These are phyloP conservation scores for Promerops cafer DNA, from an alignment of 2,113 vertebrate genomes.

Conservation along the genomic window DNA sequence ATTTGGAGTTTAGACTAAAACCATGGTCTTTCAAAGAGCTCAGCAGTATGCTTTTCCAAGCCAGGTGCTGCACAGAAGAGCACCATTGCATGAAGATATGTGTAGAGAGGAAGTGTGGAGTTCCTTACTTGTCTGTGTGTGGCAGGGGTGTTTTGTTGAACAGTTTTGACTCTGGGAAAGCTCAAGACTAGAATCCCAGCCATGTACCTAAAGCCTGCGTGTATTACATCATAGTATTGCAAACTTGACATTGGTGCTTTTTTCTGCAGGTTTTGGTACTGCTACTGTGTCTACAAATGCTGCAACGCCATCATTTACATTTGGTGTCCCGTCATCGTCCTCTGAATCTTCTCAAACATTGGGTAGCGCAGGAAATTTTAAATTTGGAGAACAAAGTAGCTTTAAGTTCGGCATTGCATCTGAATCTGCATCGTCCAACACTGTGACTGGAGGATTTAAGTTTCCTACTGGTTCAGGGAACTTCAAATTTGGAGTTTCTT, in stretches of 20 bases:
- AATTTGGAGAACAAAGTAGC: slow-evolving; percentile 78
- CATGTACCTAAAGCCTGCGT: background rate
- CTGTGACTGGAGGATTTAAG: slow-evolving; percentile 65
- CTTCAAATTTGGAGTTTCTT: slow-evolving; percentile 74
- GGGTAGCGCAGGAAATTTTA: slow-evolving; percentile 73
- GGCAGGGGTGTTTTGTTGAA: background rate
- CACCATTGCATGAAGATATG: background rate
- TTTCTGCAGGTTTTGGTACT: slow-evolving; percentile 69
- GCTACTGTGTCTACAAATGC: slow-evolving; percentile 52
- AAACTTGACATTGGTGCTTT: background rate
- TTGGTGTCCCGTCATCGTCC: slow-evolving; percentile 69
- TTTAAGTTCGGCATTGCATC: slow-evolving; percentile 72
- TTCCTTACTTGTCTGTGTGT: background rate
- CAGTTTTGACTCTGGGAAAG: background rate
- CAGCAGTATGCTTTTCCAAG: background rate
- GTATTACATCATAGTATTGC: background rate
- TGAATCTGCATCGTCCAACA: slow-evolving; percentile 60
- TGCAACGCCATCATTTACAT: slow-evolving; percentile 69
- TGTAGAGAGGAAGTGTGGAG: background rate
- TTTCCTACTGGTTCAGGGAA: slow-evolving; percentile 62
- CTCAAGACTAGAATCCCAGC: background rate
- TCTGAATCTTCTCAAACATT: slow-evolving; percentile 65
- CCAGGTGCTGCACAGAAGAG: background rate
- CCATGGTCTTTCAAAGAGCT: background rate
- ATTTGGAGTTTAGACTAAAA: background rate